Base-by-base conservation (phyloP, 2,888 invertebrate genomes). In the Orthosia gracilis region DNA sequence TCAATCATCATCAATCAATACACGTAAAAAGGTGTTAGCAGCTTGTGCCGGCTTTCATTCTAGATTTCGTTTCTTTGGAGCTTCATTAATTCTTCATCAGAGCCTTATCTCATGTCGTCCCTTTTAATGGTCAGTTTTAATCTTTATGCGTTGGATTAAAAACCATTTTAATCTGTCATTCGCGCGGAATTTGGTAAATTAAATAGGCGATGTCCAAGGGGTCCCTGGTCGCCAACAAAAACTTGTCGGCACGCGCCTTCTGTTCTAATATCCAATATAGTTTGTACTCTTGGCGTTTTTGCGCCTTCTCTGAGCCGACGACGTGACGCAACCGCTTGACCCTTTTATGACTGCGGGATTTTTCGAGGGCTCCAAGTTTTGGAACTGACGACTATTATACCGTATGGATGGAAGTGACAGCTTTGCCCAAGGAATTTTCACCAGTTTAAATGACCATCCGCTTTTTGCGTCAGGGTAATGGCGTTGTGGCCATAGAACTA, bases 261-360 rank as follows among this genome's bases (percentile, higher is more conserved):
- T 94, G 94, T 92, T 95, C 94, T 95, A 94, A 96, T 95, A 95
- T 96, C 95, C 94, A 95, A 95, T 96, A 94, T 95, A 95, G 95
- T 96, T 95, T 93, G 94, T 92, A 91, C 91, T 92, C 89, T 88
- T 87, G 91, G 85, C 86, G 91, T 95, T 96, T 96, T 96, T 95
- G 95, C 90, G 82, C 85, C 90, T 87, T 84, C 83, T 73, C 85
- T 84, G 85, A 79, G 89, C 87, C 89, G 92, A 93, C 89, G 92
- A 93, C 92, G 92, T 93, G 94, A 92, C 93, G 93, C 89, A 91
- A 85, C 89, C 93, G 94, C 94, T 94, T 95, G 95, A 96, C 96
- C 96, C 96, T 96, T 95, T 94, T 94, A 92, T 92, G 93, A 92
- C 92, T 88, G 88, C 90, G 90, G 91, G 91, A 90, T 93, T 94